Conservation (phyloP, 30 jellyfish, hydroid and myxozoan species). For the Phacellophora camtschatica region DNA sequence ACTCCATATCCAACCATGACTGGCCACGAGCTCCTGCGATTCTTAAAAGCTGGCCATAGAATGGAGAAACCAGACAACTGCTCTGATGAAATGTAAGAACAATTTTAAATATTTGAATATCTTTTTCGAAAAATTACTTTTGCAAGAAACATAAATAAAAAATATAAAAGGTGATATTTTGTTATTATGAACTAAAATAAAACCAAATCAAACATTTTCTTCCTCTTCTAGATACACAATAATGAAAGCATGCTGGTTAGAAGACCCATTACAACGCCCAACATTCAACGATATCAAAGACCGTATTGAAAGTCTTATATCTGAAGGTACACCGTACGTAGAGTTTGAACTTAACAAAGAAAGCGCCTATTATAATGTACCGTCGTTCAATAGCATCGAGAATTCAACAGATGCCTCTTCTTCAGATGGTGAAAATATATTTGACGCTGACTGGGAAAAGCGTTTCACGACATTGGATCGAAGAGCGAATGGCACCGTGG, state of each 20-base stretch:
- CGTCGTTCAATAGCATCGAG: conserved; percentile 87
- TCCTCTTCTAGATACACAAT: conserved; percentile 63
- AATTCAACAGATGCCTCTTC: not conserved
- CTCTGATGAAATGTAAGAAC: conserved; percentile 77
- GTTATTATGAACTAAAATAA: no score
- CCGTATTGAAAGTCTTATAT: conserved; percentile 63
- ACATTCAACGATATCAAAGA: conserved; percentile 88
- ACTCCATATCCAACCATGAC: conserved; percentile 84
- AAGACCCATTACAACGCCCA: conserved; percentile 88
- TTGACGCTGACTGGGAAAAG: conserved; percentile 35
- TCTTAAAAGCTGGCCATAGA: conserved; percentile 69
- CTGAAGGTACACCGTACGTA: conserved; percentile 84
- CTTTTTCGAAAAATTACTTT: no score
- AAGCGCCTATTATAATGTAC: conserved; percentile 84
- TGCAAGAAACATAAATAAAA: no score
- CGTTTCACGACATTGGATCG: conserved; percentile 7
- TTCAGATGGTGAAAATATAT: conserved; percentile 45
- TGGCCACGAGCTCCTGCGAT: conserved; percentile 43
- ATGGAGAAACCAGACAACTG: conserved; percentile 92
- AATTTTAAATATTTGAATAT: no score
- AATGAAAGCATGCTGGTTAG: conserved; percentile 96
- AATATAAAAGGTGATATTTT: no score
- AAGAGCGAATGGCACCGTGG: not conserved
- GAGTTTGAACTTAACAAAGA: conserved; percentile 76
- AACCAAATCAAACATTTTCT: no score